Evolutionary conservation across 2,113 vertebrate genomes (phyloP).

Genomic region (Coreoperca whiteheadi): DNA sequence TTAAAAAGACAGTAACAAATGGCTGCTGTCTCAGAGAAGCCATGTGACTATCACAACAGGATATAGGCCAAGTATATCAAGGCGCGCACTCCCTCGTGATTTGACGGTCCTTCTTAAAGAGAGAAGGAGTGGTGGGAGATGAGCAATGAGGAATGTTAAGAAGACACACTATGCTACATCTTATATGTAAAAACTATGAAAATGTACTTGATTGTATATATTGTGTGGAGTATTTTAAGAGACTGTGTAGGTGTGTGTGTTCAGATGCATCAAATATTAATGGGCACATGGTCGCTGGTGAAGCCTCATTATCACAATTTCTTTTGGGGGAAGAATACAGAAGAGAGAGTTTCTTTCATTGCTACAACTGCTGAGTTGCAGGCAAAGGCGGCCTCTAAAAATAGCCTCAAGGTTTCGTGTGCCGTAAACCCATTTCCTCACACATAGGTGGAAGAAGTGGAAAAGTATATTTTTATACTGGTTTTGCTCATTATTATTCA

Average conservation of each 20-base stretch:
- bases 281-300: slow-evolving; percentile 61
- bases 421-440: slow-evolving; percentile 55
- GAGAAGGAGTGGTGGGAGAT: slow-evolving; percentile 15
- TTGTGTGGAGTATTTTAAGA: slow-evolving; percentile 28
- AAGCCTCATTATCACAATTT: slow-evolving; percentile 83
- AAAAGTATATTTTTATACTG: slow-evolving; percentile 34
- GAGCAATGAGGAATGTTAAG: not conserved
- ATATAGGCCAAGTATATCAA: slow-evolving; percentile 68
- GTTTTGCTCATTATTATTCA: slow-evolving; percentile 56
- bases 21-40: slow-evolving; percentile 74
- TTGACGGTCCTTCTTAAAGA: slow-evolving; percentile 25
- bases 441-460: slow-evolving; percentile 15
- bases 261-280: slow-evolving; percentile 77
- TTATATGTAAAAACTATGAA: slow-evolving; percentile 1
- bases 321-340: slow-evolving; percentile 70
- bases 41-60: slow-evolving; percentile 74
- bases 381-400: slow-evolving; percentile 71
- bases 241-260: slow-evolving; percentile 32
- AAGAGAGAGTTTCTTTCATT: slow-evolving; percentile 69
- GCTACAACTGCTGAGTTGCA: slow-evolving; percentile 78
- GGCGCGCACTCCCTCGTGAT: slow-evolving; percentile 22
- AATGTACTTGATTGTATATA: slow-evolving; percentile 27
- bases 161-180: not conserved
- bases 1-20: slow-evolving; percentile 84
- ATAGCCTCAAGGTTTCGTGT: slow-evolving; percentile 63